Conservation (phyloP, 2,888 invertebrate species). For the Phyllotreta striolata region DNA sequence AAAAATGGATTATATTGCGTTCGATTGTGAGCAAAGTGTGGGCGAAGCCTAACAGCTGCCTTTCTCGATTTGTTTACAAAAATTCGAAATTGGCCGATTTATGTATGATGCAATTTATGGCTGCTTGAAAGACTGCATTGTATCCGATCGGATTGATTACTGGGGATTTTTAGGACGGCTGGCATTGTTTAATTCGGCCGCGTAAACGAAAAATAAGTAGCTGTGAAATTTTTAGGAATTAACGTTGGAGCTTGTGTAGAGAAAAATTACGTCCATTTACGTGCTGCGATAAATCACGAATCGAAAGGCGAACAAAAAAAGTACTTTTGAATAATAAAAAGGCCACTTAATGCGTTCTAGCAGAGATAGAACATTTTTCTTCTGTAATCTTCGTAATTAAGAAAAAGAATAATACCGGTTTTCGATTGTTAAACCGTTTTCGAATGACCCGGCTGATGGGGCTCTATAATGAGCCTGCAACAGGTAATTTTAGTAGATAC, state of each 20-base stretch:
- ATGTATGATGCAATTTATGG: constrained; percentile 35
- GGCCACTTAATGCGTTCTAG: constrained; percentile 7
- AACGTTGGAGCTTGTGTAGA: constrained; percentile 14
- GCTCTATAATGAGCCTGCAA: constrained; percentile 9
- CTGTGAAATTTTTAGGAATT: not conserved
- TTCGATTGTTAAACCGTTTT: constrained; percentile 29
- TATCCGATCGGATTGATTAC: not conserved
- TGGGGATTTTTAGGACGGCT: not conserved
- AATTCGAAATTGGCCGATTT: constrained; percentile 35
- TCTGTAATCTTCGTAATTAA: constrained; percentile 28
- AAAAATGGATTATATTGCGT: not conserved
- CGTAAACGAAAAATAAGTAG: constrained; percentile 19
- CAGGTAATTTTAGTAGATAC: constrained; percentile 5
- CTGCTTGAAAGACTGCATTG: constrained; percentile 14
- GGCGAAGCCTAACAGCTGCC: constrained; percentile 3
- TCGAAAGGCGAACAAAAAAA: not conserved
- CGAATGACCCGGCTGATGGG: constrained; percentile 5
- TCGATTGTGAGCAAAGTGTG: not conserved
- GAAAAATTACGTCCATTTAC: constrained; percentile 12
- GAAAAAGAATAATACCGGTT: constrained; percentile 30
- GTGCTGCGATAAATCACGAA: not conserved
- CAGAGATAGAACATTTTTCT: constrained; percentile 20
- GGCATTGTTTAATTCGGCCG: constrained; percentile 8
- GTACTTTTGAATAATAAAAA: constrained; percentile 7
- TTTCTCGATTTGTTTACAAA: constrained; percentile 36